Evolutionary conservation across 1,140 invertebrate species (phyloP).

Genomic region (Steinernema khuongi): DNA sequence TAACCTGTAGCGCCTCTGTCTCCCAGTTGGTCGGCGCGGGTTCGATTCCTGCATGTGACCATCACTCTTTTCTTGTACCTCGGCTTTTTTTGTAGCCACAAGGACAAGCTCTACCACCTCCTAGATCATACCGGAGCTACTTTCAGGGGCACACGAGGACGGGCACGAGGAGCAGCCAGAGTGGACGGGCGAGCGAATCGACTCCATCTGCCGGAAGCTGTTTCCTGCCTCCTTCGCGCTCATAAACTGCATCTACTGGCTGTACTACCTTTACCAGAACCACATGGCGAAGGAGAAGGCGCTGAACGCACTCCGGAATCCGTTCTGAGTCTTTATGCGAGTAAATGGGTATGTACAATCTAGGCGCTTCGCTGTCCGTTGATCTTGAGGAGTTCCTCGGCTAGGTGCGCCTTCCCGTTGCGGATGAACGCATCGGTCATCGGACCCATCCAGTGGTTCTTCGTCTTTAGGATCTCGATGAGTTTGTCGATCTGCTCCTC

Average conservation of each 20-base stretch:
- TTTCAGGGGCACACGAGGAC: conserved; percentile 25
- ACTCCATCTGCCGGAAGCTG: conserved; percentile 38
- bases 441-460: conserved; percentile 52
- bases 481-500: conserved; percentile 46
- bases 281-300: conserved; percentile 39
- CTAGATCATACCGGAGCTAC: not conserved
- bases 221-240: conserved; percentile 36
- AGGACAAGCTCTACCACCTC: conserved; percentile 26
- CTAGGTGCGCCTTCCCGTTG: not conserved
- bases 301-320: conserved; percentile 28
- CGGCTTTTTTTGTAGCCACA: conserved; percentile 31
- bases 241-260: conserved; percentile 42
- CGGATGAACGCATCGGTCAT: conserved; percentile 48
- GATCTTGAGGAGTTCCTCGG: not conserved
- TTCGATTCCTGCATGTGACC: no score
- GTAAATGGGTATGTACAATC: not conserved
- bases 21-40: no score
- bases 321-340: not conserved
- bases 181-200: conserved; percentile 42
- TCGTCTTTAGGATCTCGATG: conserved; percentile 53
- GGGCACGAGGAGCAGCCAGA: conserved; percentile 30
- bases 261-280: conserved; percentile 39
- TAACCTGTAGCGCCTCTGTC: not conserved
- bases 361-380: not conserved
- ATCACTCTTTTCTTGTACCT: conserved; percentile 6